Evolutionary conservation across 2,888 invertebrate genomes (phyloP), one percentile per base, ranked within the genome.

Genomic region (Aspidiotus destructor): DNA sequence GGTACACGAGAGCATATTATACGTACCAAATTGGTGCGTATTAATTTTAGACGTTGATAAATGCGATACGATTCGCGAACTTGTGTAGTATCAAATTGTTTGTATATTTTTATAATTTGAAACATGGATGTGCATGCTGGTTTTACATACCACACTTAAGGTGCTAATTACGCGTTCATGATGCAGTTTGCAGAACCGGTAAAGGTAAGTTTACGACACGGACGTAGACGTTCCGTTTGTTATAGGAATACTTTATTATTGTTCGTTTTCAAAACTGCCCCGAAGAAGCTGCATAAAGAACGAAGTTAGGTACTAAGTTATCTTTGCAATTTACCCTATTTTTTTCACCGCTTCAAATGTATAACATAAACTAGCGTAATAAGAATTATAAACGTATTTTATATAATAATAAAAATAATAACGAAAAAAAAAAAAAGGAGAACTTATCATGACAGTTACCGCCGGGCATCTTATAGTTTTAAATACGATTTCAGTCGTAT

Each of bases 371-470:
- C 28, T 28, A 28, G 28, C 28, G 28, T 28, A 28, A 28, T 28
- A 28, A 28, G 28, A 28, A 28, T 28, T 28, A 2, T 28, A 55
- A 55, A 28, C 40, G 40, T 55, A 17, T 55, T 16, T 11, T 17
- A 28, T 40, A 58, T 40, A 58, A 58, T 40, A 58, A 58, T 58
- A 28, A 40, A 28, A 58, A 16, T 13, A 55, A 55, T 16, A 55
- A 54, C 54, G 53, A 53, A 53, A 63, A 63, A 62, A 62, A 53
- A 41, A 63, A 63, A 63, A 62, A 55, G n/a, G n/a, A n/a, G n/a
- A n/a, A 64, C 55, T 16, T 54, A 63, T 58, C 58, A 40, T 63
- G 63, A 63, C 63, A 63, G 63, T 63, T 63, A 63, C 63, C 63
- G 63, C 52, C 63, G 63, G 63, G 63, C 63, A 63, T 41, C 55